Evolutionary conservation across 2,797 vertebrate species (phyloP).

Genomic region (Rachycentron canadum): DNA sequence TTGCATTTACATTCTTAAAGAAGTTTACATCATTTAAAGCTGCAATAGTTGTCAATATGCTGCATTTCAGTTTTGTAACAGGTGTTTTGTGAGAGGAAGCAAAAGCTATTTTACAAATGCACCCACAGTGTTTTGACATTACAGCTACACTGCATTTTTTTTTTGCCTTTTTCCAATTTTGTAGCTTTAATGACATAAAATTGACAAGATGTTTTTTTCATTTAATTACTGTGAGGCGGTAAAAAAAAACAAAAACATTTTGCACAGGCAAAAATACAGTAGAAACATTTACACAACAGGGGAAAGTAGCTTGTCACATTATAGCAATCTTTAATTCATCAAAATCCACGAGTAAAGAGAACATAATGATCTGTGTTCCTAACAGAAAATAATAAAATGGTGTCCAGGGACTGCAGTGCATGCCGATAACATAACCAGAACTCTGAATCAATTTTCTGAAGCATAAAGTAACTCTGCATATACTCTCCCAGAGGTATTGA

Average conservation of each 20-base stretch:
- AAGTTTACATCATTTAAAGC: neutral
- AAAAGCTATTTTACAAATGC: neutral
- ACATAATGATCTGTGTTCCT: conserved; percentile 31
- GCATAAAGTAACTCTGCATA: conserved; percentile 58
- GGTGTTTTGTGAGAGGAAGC: neutral
- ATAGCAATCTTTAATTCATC: conserved; percentile 36
- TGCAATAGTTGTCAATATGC: neutral
- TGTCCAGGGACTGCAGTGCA: conserved; percentile 53
- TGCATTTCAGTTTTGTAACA: neutral
- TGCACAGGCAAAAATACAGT: neutral
- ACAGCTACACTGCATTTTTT: neutral
- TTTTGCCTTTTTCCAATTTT: neutral
- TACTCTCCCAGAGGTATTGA: conserved; percentile 60
- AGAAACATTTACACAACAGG: neutral
- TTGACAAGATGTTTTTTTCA: neutral
- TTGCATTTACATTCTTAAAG: neutral
- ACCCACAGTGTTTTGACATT: neutral
- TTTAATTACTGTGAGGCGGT: conserved; percentile 15
- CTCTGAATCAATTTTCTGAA: conserved; percentile 61
- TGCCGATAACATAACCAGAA: conserved; percentile 33
- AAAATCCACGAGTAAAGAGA: conserved; percentile 33
- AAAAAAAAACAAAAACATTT: neutral
- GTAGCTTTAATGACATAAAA: conserved; percentile 11
- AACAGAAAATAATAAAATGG: conserved; percentile 31
- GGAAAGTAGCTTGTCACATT: conserved; percentile 30